Percentiles rank a stretch among this genome's conserved stretches.
Evolutionary conservation across 2,797 vertebrate genomes (phyloP).

Genomic region (Acestrorhynchus altus): DNA sequence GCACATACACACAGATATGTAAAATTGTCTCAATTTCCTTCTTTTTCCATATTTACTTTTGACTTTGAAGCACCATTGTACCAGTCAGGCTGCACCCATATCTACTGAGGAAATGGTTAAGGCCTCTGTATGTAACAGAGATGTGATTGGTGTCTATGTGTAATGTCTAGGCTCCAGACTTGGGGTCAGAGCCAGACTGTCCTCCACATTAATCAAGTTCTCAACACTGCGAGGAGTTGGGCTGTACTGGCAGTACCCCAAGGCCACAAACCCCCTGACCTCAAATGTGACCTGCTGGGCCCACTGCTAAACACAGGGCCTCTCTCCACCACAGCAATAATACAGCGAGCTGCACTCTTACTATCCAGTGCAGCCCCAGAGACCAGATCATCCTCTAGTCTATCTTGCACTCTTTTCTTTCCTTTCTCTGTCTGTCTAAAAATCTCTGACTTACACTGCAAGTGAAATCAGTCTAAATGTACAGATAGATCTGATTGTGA

Average conservation of each 20-base stretch:
- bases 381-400: conserved; percentile 60
- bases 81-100: neutral
- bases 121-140: neutral
- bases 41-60: too few species aligned
- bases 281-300: conserved; percentile 76
- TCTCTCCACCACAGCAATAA: conserved; percentile 80
- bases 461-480: neutral
- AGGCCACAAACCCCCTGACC: conserved; percentile 66
- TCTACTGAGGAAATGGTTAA: neutral
- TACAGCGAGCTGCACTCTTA: conserved; percentile 76
- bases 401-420: conserved; percentile 51
- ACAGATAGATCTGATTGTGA: too few species aligned
- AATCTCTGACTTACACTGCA: neutral
- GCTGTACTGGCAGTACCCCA: conserved; percentile 57
- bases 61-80: too few species aligned
- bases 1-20: too few species aligned
- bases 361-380: conserved; percentile 64
- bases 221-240: conserved; percentile 60
- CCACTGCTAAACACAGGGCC: conserved; percentile 78
- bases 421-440: conserved; percentile 53
- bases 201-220: conserved; percentile 59
- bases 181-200: conserved; percentile 49
- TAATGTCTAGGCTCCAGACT: conserved; percentile 31
- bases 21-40: too few species aligned
- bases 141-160: conserved; percentile 3